Conservation (phyloP, 2,888 invertebrate genomes). For the Odontocolon sp. region DNA sequence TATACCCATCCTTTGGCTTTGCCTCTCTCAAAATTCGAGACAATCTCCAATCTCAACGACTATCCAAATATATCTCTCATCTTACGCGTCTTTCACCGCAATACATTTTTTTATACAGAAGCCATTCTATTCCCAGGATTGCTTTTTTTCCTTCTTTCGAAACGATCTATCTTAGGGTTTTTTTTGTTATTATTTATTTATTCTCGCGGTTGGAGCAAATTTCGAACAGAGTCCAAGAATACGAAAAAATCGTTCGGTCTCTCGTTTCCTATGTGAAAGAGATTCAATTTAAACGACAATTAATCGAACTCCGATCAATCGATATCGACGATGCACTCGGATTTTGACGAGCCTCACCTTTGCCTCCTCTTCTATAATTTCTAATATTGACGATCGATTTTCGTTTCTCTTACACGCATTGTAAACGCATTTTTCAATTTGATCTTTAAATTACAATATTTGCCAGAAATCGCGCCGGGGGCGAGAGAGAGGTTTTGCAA, state of each 20-base stretch:
- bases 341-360: background rate
- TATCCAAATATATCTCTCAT: background rate
- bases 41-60: constrained; percentile 35
- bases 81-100: background rate
- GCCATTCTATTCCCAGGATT: no score
- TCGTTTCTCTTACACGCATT: no score
- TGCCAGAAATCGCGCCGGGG: background rate
- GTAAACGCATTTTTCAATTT: no score
- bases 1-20: constrained; percentile 74
- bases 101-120: no score
- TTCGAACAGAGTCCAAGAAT: background rate
- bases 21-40: no score
- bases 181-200: no score
- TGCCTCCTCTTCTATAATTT: background rate
- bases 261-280: constrained; percentile 17
- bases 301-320: background rate
- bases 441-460: constrained; percentile 26
- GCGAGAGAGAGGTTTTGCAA: background rate
- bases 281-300: constrained; percentile 4
- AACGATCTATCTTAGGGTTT: background rate
- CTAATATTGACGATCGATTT: no score
- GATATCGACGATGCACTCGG: constrained; percentile 17
- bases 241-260: constrained; percentile 17
- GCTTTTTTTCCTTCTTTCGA: background rate
- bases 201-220: background rate